phyloP scores from a whole-genome alignment of 2,888 invertebrate genomes.

The Leptinotarsa juncta region DNA sequence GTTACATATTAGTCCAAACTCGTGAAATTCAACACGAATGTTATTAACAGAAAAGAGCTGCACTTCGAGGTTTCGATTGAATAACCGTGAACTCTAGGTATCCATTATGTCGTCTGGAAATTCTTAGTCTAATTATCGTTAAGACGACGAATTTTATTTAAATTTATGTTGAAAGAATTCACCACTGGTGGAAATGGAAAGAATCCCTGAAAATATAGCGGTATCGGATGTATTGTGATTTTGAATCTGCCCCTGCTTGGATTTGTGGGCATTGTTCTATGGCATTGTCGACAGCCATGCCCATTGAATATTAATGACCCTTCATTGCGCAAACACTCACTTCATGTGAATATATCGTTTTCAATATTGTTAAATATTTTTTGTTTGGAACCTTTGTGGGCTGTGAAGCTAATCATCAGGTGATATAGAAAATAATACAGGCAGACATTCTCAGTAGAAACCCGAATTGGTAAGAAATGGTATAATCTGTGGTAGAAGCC shows the following conservation, averaged over 20 bases:
- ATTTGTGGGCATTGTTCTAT: slow-evolving; percentile 29
- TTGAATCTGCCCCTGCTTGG: slow-evolving; percentile 17
- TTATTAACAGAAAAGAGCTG: no score
- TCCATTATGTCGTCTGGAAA: no score
- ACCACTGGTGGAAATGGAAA: slow-evolving; percentile 20
- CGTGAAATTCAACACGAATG: no score
- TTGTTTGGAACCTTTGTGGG: no score
- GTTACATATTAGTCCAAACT: no score
- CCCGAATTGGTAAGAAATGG: no score
- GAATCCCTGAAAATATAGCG: slow-evolving; percentile 11
- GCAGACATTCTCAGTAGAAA: not conserved
- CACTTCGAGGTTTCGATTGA: no score
- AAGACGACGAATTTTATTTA: no score
- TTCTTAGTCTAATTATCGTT: no score
- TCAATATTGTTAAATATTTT: slow-evolving; percentile 21
- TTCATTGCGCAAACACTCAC: slow-evolving; percentile 24
- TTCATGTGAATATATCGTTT: slow-evolving; percentile 14
- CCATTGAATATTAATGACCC: slow-evolving; percentile 28
- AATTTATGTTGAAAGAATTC: no score
- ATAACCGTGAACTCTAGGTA: no score
- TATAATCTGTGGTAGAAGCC: no score
- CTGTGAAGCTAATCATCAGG: not conserved
- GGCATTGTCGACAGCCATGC: slow-evolving; percentile 23
- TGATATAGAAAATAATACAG: not conserved
- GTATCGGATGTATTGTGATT: slow-evolving; percentile 28